Base-by-base conservation (phyloP, 2,888 invertebrate genomes). In the Drosophila gaucha region DNA sequence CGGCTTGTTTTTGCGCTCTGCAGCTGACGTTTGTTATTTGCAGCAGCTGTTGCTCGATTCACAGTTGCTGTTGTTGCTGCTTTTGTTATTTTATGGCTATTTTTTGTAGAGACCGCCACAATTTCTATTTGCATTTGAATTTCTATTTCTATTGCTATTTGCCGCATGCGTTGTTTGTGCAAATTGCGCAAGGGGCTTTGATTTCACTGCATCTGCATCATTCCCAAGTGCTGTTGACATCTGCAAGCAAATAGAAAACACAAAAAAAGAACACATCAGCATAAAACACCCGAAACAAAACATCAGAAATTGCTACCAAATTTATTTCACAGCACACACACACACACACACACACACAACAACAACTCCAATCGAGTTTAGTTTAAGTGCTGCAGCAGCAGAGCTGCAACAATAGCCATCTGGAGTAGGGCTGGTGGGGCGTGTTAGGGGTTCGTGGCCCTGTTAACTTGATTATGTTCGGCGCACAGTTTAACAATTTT, bases 401-500 rank as follows among this genome's bases (percentile, higher is more conserved):
- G 16, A 6, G 26, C 55, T 52, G 54, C 58, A 63, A 67, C 67
- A 66, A 75, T 55, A 35, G 54, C 74, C 59, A 64, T 44, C 65
- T 69, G 65, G 58, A 50, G 50, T 14, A 28, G 28, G 24, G 14
- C 5, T 14, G 43, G 22, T 43, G 20, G 12, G 20, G 20, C 46
- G 46, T 31, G 20, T 9, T 20, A 1, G 38, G n/a, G 9, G 14
- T 14, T 8, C n/a, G 35, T 16, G 9, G 10, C 10, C 10, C 46
- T 41, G 64, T 66, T 80, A 87, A 83, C 72, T 83, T 83, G 87
- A 83, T 83, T 87, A 87, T 84, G 78, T 67, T 82, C 68, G 43
- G 47, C 47, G 51, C 49, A 58, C 60, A 82, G 76, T 85, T 86
- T 85, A 75, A 75, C 82, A 78, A 80, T 83, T 80, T 87, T 68